phyloP scores from a whole-genome alignment of 2,888 invertebrate species.

The Osmoderma eremita region DNA sequence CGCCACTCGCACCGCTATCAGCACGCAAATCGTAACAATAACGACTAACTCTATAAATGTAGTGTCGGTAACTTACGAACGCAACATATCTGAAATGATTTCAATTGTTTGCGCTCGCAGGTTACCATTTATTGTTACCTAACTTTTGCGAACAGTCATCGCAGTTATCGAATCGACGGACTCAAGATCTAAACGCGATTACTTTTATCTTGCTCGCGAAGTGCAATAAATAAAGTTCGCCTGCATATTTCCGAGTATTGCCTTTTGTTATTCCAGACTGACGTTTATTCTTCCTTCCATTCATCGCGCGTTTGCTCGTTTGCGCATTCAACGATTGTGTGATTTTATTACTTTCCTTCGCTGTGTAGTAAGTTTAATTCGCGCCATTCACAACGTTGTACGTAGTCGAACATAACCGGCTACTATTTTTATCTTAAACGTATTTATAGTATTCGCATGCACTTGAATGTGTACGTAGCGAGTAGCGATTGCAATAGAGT shows the following conservation, averaged over 20 bases:
- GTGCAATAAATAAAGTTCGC: conserved; percentile 22
- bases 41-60: background rate
- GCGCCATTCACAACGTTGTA: conserved; percentile 26
- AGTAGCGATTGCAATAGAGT: background rate
- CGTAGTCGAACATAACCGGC: background rate
- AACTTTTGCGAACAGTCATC: background rate
- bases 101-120: background rate
- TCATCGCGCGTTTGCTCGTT: conserved; percentile 51
- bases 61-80: background rate
- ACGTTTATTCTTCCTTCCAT: conserved; percentile 61
- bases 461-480: conserved; percentile 1
- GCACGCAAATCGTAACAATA: background rate
- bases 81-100: conserved; percentile 15
- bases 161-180: background rate
- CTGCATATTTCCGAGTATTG: conserved; percentile 44
- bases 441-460: conserved; percentile 28
- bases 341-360: conserved; percentile 42
- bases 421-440: conserved; percentile 21
- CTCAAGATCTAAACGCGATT: conserved; percentile 11
- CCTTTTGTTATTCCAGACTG: conserved; percentile 58
- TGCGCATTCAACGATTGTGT: conserved; percentile 34
- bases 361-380: conserved; percentile 36
- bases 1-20: too few species aligned
- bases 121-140: background rate
- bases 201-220: conserved; percentile 17